Base-by-base conservation (phyloP, 2,113 vertebrate genomes). In the Tonatia bakeri region DNA sequence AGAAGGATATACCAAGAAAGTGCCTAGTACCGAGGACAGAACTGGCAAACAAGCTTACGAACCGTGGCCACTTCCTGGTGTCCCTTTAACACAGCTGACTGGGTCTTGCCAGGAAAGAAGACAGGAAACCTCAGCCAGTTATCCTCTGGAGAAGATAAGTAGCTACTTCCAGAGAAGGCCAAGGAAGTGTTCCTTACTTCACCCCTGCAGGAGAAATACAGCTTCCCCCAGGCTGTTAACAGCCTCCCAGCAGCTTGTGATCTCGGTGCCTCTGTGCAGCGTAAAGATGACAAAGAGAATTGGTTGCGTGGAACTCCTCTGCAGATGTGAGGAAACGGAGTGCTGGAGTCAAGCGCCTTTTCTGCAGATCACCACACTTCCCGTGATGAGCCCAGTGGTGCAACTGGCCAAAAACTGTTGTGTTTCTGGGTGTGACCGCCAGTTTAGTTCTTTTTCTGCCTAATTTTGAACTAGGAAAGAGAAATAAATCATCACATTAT, bases 251-350 rank as follows among this genome's bases (percentile, higher is more conserved):
- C 97, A n/a, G 99, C 99, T 50, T 99, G 99, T 38, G 99, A 99
- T 96, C 98, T 99, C 73, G 99, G 99, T 98, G 99, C 99, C 79
- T 99, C 99, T 93, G 99, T 99, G 99, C 99, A 99, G 52, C 98
- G 99, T 81, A 97, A 94, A 24, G 98, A 98, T 52, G 99, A 99
- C 96, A 99, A 98, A n/a, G 99, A 99, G 0, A 99, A 99, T 28
- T 99, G 99, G 99, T 98, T 99, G 38, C 99, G 99, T 50, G 98
- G 17, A 36, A 97, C 98, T 50, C 98, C 99, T 92, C 87, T 99
- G 43, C 98, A 99, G 98, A 98, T 98, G 98, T 99, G 98, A 99
- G 97, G 89, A 80, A 93, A 90, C 33, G 86, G 50, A 81, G 17
- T 9, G 2, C 43, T 2, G 8, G 36, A 96, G 15, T 84, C 67